Percentiles rank a stretch among this genome's conserved stretches.
These are phyloP conservation scores for Panzeria rudis DNA, from an alignment of 2,888 invertebrate genomes.

Conservation along the genomic window DNA sequence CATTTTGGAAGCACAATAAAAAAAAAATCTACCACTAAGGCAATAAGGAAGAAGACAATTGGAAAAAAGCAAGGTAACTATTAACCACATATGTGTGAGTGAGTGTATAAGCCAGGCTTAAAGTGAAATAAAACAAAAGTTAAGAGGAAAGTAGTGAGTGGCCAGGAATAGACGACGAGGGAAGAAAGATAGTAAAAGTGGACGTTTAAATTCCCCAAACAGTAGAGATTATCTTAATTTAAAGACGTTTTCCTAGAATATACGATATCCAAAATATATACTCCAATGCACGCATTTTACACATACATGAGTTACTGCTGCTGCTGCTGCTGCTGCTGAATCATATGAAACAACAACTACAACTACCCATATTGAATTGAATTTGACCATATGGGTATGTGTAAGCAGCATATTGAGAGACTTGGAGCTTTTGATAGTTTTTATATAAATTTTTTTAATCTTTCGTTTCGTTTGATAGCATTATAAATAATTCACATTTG, in stretches of 20 bases:
- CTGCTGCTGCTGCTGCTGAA: neutral
- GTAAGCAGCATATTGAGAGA: neutral
- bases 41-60: constrained; percentile 69
- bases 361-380: constrained; percentile 23
- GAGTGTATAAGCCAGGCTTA: neutral
- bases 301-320: neutral
- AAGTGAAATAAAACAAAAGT: constrained; percentile 41
- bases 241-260: constrained; percentile 58
- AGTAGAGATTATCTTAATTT: constrained; percentile 73
- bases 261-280: constrained; percentile 41
- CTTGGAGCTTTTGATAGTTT: constrained; percentile 11
- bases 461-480: constrained; percentile 65
- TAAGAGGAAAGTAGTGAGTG: neutral
- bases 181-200: constrained; percentile 1
- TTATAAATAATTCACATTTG: constrained; percentile 77
- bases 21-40: constrained; percentile 28
- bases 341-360: neutral
- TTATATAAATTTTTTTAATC: constrained; percentile 12
- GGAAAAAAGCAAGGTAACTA: constrained; percentile 14
- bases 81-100: constrained; percentile 43
- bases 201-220: constrained; percentile 65
- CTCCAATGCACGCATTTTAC: constrained; percentile 51
- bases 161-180: neutral
- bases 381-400: constrained; percentile 49
- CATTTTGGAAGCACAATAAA: constrained; percentile 50